Evolutionary conservation across 2,797 vertebrate genomes (phyloP).

Genomic region (Etheostoma perlongum): DNA sequence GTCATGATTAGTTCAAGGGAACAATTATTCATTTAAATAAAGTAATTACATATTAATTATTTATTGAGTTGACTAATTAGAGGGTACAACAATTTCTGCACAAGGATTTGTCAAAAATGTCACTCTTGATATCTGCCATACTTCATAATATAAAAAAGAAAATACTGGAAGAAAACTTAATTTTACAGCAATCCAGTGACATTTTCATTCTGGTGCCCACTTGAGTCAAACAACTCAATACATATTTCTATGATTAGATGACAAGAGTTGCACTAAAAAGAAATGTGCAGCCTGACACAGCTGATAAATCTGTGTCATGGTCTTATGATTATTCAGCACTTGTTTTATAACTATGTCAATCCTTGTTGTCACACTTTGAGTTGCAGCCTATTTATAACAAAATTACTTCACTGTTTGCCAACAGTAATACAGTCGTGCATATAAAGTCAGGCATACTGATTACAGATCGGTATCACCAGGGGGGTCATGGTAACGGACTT

Average conservation of each 20-base stretch:
- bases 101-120: neutral
- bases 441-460: slow-evolving; percentile 57
- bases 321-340: slow-evolving; percentile 21
- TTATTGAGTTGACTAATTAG: slow-evolving; percentile 11
- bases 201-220: neutral
- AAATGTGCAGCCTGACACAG: neutral
- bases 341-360: slow-evolving; percentile 46
- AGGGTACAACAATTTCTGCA: neutral
- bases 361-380: slow-evolving; percentile 35
- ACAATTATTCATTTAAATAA: slow-evolving; percentile 26
- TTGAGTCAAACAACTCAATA: slow-evolving; percentile 1
- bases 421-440: slow-evolving; percentile 31
- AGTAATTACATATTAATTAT: slow-evolving; percentile 32
- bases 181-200: neutral
- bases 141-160: neutral
- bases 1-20: slow-evolving; percentile 15
- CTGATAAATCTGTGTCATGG: slow-evolving; percentile 26
- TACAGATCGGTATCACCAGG: slow-evolving; percentile 57
- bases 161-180: neutral
- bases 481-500: slow-evolving; percentile 63
- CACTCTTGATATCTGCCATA: neutral
- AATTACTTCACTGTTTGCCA: slow-evolving; percentile 48
- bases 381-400: slow-evolving; percentile 34
- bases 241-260: neutral
- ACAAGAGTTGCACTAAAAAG: slow-evolving; percentile 6